Percentiles rank a stretch among this genome's conserved stretches.
phyloP scores from a whole-genome alignment of 2,113 vertebrate species.

The human region GRCh38 chr17:62901001-62901500 shows the following conservation, averaged over 20 bases:
- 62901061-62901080: not conserved
- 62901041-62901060: not conserved
- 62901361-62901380: not conserved
- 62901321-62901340: not conserved
- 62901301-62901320: not conserved
- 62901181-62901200: not conserved
- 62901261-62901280: not conserved
- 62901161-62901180: not conserved
- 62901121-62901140: slow-evolving; percentile 28
- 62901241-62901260: not conserved
- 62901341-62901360: not conserved
- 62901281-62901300: not conserved
- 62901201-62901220: not conserved
- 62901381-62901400: not conserved
- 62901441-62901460: slow-evolving; percentile 56
- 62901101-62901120: not conserved
- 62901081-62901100: not conserved
- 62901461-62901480: not conserved
- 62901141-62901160: not conserved
- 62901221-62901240: not conserved
- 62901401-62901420: slow-evolving; percentile 58
- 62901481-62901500: not conserved
- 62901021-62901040: not conserved
- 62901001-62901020: not conserved
- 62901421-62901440: slow-evolving; percentile 37